phyloP scores from a whole-genome alignment of 2,797 vertebrate genomes.

The Varecia variegata region DNA sequence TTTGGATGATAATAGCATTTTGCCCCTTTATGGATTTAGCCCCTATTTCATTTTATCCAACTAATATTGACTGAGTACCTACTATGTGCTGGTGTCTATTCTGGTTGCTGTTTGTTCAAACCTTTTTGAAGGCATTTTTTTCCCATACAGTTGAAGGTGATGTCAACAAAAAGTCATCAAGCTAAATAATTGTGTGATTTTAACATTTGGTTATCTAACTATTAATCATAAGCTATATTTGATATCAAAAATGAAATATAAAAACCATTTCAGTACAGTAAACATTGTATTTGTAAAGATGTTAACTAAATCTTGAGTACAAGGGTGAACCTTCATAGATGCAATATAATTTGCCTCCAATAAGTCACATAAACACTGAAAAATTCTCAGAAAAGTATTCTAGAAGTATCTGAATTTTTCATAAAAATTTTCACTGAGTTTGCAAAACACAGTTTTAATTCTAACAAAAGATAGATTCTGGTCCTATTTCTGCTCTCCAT shows the following conservation, averaged over 20 bases:
- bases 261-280: not conserved
- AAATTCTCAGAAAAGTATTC: not conserved
- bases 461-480: not conserved
- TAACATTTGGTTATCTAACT: not conserved
- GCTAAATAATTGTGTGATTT: constrained; percentile 45
- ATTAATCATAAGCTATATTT: not conserved
- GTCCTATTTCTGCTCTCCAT: not conserved
- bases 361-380: not conserved
- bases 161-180: constrained; percentile 10
- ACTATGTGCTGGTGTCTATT: not conserved
- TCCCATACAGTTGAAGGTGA: not conserved
- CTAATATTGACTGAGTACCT: not conserved
- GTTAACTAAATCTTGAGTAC: not conserved
- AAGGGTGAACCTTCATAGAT: not conserved
- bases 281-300: not conserved
- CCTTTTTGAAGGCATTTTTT: not conserved
- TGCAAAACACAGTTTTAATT: not conserved
- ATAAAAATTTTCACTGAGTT: not conserved
- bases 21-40: not conserved
- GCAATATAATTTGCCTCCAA: not conserved
- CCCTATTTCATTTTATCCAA: not conserved
- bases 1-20: not conserved
- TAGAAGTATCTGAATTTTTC: not conserved
- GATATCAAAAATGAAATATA: constrained; percentile 3
- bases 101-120: not conserved